These are phyloP conservation scores for Proteles cristata DNA, from an alignment of 2,113 vertebrate species.

Conservation along the genomic window DNA sequence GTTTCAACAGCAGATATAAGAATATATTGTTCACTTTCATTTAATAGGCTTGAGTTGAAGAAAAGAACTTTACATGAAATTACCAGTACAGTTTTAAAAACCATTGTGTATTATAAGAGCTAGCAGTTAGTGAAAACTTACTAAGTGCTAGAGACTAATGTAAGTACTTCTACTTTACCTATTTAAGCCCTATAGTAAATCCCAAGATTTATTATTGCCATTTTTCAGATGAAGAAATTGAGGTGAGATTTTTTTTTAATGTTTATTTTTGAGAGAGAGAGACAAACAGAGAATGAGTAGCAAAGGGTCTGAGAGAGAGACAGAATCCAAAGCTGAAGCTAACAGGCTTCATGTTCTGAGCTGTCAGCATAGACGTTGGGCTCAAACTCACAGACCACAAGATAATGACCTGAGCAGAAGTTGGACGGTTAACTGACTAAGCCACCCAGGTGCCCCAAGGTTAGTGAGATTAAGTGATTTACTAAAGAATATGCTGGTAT, in stretches of 20 bases:
- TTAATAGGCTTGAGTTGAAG: not conserved
- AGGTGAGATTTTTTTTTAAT: not conserved
- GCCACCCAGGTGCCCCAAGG: not conserved
- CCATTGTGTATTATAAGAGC: not conserved
- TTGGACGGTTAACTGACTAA: too few species aligned
- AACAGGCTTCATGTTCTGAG: too few species aligned
- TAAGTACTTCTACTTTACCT: not conserved
- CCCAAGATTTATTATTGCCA: not conserved
- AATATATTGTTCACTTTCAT: not conserved
- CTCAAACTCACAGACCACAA: too few species aligned
- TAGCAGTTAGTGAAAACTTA: not conserved
- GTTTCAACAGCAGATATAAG: not conserved
- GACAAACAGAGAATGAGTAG: too few species aligned
- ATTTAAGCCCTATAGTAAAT: not conserved
- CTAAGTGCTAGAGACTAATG: not conserved
- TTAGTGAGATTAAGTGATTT: not conserved
- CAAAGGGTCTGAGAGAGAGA: too few species aligned
- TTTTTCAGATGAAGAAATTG: not conserved
- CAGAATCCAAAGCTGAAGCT: too few species aligned
- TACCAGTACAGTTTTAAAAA: not conserved
- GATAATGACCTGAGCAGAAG: too few species aligned
- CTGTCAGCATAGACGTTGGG: too few species aligned
- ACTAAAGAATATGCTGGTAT: not conserved
- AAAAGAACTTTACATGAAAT: not conserved
- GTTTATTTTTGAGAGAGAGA: too few species aligned